A percentile compares a stretch with the other conserved stretches of the same genome.
phyloP scores from a whole-genome alignment of 2,797 vertebrate genomes.

The Sebastiscus albofasciatus region DNA sequence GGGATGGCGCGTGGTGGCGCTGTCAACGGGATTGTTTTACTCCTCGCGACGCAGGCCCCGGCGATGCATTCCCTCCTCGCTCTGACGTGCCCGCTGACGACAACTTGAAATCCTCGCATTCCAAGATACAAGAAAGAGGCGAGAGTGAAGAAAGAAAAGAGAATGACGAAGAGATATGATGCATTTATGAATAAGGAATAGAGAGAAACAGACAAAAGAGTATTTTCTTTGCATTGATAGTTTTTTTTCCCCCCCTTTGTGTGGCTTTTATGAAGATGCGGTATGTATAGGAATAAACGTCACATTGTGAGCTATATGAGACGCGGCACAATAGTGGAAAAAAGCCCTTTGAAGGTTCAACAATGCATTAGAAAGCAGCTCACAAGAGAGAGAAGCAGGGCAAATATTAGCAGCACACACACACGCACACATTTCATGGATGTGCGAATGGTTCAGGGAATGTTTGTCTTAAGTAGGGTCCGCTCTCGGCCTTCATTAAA shows the following conservation, averaged over 20 bases:
- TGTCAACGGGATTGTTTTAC: slow-evolving; percentile 67
- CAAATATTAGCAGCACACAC: slow-evolving; percentile 55
- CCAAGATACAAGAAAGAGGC: neutral
- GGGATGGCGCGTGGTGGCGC: slow-evolving; percentile 36
- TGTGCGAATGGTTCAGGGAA: neutral
- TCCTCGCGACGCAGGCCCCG: neutral
- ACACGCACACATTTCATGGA: slow-evolving; percentile 25
- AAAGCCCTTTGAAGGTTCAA: slow-evolving; percentile 73
- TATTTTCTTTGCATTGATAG: neutral
- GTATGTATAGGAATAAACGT: slow-evolving; percentile 16
- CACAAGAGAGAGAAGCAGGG: slow-evolving; percentile 39
- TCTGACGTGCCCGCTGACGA: neutral
- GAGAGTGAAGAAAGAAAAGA: neutral
- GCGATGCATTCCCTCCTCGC: neutral
- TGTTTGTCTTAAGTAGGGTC: slow-evolving; percentile 53
- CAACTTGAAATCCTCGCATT: slow-evolving; percentile 18
- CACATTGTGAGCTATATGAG: slow-evolving; percentile 13
- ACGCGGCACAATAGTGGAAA: slow-evolving; percentile 28
- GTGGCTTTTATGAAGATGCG: neutral
- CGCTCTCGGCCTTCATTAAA: slow-evolving; percentile 65
- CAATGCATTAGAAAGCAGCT: slow-evolving; percentile 65
- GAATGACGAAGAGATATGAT: neutral
- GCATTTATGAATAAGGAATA: neutral
- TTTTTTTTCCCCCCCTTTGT: neutral
- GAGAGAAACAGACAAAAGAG: neutral